A percentile compares a stretch with the other conserved stretches of the same genome.
Conservation (phyloP, 1,140 invertebrate species). For the Zaprionus ghesquierei region DNA sequence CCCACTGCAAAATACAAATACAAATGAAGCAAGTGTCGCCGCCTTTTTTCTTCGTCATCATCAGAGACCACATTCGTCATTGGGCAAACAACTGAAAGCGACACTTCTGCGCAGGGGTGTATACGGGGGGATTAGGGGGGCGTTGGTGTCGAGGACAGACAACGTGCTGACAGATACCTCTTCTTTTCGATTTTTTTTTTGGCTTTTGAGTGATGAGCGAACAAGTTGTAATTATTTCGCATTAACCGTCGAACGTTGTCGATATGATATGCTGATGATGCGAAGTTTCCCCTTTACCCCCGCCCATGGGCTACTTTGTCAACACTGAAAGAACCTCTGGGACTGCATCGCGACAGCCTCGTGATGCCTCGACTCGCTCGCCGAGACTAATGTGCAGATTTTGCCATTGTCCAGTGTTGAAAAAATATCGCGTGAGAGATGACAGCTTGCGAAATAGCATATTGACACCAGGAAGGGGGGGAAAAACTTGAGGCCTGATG, state of each 20-base stretch:
- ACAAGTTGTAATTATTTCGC: conserved; percentile 79
- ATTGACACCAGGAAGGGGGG: too few species aligned
- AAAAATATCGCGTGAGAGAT: too few species aligned
- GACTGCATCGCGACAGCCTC: neutral
- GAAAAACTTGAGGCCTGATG: too few species aligned
- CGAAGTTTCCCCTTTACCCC: too few species aligned
- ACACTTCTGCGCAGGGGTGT: conserved; percentile 8
- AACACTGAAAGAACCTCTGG: neutral
- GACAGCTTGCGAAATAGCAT: too few species aligned
- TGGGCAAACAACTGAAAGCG: conserved; percentile 70
- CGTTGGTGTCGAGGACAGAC: conserved; percentile 17
- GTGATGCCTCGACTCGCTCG: too few species aligned
- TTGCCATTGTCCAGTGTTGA: too few species aligned
- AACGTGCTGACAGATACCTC: conserved; percentile 65
- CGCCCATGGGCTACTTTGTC: neutral
- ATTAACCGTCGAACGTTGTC: conserved; percentile 51
- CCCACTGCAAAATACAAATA: conserved; percentile 59
- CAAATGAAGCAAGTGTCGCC: conserved; percentile 74
- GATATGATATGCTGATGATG: conserved; percentile 44
- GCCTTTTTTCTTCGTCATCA: conserved; percentile 49
- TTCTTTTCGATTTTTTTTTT: conserved; percentile 39
- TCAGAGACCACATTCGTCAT: conserved; percentile 64
- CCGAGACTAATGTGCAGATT: too few species aligned
- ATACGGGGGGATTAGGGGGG: neutral
- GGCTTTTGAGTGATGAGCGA: conserved; percentile 69